These are phyloP conservation scores for Lindbergichthys nudifrons DNA, from an alignment of 2,797 vertebrate genomes.

Conservation along the genomic window DNA sequence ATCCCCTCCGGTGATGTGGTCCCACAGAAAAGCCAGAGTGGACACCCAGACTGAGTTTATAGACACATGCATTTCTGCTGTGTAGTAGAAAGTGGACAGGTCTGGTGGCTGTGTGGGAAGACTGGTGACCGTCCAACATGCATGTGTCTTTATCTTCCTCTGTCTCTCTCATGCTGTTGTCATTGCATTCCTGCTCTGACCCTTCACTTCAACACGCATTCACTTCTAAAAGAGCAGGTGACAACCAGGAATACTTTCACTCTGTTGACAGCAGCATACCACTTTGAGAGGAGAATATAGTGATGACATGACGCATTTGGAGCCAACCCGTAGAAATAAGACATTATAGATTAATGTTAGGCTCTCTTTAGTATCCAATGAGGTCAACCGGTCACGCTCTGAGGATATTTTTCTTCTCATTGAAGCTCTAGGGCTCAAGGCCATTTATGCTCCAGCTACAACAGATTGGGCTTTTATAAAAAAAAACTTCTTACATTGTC, in stretches of 20 bases:
- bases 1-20: slow-evolving; percentile 33
- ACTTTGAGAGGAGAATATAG: slow-evolving; percentile 27
- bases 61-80: slow-evolving; percentile 56
- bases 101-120: slow-evolving; percentile 57
- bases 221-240: slow-evolving; percentile 75
- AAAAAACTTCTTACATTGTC: slow-evolving; percentile 58
- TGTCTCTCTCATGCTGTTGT: slow-evolving; percentile 39
- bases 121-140: slow-evolving; percentile 28
- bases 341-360: slow-evolving; percentile 30
- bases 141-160: slow-evolving; percentile 52
- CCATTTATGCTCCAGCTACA: slow-evolving; percentile 58
- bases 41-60: slow-evolving; percentile 38
- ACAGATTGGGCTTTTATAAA: slow-evolving; percentile 50
- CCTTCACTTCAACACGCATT: slow-evolving; percentile 54
- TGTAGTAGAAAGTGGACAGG: slow-evolving; percentile 64
- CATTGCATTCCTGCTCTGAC: slow-evolving; percentile 71
- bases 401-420: slow-evolving; percentile 52
- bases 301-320: slow-evolving; percentile 56
- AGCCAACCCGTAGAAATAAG: slow-evolving; percentile 43
- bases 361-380: slow-evolving; percentile 31
- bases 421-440: slow-evolving; percentile 41
- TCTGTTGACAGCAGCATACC: slow-evolving; percentile 54
- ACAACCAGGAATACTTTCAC: slow-evolving; percentile 74
- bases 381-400: slow-evolving; percentile 54
- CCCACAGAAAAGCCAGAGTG: slow-evolving; percentile 32